These are phyloP conservation scores for Paralvinella palmiformis DNA, from an alignment of 1,140 invertebrate genomes.

Conservation along the genomic window DNA sequence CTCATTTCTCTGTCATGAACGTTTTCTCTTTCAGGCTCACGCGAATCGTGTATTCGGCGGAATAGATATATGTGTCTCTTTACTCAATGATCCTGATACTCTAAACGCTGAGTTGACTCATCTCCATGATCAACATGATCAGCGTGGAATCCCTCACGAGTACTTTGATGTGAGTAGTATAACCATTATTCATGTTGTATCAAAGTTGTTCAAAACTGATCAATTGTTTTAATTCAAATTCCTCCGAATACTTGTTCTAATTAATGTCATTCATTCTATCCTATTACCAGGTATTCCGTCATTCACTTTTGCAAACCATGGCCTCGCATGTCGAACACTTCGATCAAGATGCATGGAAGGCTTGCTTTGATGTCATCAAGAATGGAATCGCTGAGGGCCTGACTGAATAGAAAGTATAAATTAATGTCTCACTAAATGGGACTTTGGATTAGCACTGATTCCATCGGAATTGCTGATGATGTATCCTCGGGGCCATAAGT, in stretches of 20 bases:
- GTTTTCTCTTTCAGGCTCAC: too few relatives aligned
- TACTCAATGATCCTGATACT: neutral
- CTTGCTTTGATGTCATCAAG: neutral
- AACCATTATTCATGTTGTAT: too few relatives aligned
- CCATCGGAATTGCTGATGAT: too few relatives aligned
- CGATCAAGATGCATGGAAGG: neutral
- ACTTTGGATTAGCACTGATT: too few relatives aligned
- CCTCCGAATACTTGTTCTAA: neutral
- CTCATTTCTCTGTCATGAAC: too few relatives aligned
- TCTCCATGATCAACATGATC: neutral
- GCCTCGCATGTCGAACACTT: neutral
- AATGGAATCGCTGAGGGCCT: too few relatives aligned
- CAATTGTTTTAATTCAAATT: neutral
- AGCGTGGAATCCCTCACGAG: neutral
- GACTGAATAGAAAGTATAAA: too few relatives aligned
- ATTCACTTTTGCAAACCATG: neutral
- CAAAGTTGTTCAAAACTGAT: too few relatives aligned
- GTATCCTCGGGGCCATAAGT: too few relatives aligned
- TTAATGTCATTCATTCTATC: too few relatives aligned
- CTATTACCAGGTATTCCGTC: neutral
- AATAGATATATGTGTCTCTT: constrained; percentile 2
- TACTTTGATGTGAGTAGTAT: neutral
- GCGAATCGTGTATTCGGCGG: constrained; percentile 1
- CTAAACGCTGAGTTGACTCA: neutral
- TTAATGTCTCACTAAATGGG: too few relatives aligned